Evolutionary conservation across 2,888 invertebrate species (phyloP), one percentile per base, ranked within the genome.

Genomic region (Pterostichus niger): DNA sequence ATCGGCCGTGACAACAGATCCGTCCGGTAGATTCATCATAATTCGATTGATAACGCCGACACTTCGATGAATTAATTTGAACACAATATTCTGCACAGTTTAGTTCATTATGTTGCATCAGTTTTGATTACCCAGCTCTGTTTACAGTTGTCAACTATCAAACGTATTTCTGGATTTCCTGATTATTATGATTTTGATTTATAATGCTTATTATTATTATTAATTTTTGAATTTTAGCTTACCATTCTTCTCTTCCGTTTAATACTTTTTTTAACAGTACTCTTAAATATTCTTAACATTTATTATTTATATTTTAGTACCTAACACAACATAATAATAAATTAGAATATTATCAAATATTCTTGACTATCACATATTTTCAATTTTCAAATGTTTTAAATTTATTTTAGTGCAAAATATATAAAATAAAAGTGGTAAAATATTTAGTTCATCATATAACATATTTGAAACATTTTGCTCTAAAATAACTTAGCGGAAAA

Each of bases 11-110:
- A 33, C 64, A 64, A 64, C 64, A 64, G 31, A 35, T 35, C 11
- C 49, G 35, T 33, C 64, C 64, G n/a, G 33, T 4, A 35, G 64
- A 64, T 64, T 64, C 11, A 49, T 49, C 49, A 49, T n/a, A 1
- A 33, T 64, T 33, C 7, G 64, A 64, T 64, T 35, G 64, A 31
- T 64, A 31, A 64, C 31, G 11, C 64, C 11, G 33, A 64, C 31
- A 35, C 64, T 35, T 7, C 64, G 33, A 64, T 64, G 64, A 64
- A 64, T 64, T 64, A 64, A 64, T 64, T 64, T 64, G 33, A 13
- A 11, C 33, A 33, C 64, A 64, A 64, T 33, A 64, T 64, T 31
- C 64, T 64, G n/a, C 13, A 35, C 35, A 64, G 64, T 33, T 31
- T 64, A 40, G 7, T 40, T 6, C 40, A 40, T 6, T 40, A 40